phyloP scores from a whole-genome alignment of 2,113 vertebrate genomes.

The Eurypyga helias region DNA sequence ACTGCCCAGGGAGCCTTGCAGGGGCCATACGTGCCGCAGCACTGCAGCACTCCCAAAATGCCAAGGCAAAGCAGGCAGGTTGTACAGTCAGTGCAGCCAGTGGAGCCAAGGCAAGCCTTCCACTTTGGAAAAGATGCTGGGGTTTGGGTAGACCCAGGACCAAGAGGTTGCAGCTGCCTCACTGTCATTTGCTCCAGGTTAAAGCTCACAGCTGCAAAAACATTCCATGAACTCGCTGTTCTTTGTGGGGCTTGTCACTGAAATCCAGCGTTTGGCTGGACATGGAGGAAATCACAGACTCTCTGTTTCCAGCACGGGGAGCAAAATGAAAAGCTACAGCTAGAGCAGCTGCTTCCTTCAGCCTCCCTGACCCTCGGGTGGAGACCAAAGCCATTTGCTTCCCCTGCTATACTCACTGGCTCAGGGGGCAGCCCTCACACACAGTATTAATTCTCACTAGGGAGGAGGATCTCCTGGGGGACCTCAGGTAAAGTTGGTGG shows the following conservation, averaged over 20 bases:
- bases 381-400: neutral
- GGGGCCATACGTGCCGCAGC: neutral
- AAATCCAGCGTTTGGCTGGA: neutral
- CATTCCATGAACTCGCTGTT: neutral
- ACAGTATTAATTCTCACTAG: neutral
- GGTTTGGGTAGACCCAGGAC: neutral
- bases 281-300: neutral
- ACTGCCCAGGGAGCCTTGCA: neutral
- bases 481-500: neutral
- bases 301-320: neutral
- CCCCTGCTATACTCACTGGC: neutral
- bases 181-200: neutral
- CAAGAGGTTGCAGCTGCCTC: neutral
- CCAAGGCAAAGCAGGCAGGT: neutral
- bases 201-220: conserved; percentile 48
- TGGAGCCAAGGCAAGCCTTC: neutral
- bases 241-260: neutral
- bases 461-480: neutral
- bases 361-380: neutral
- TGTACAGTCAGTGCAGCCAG: neutral
- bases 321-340: conserved; percentile 6
- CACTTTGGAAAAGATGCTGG: neutral
- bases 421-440: neutral
- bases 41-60: neutral
- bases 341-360: conserved; percentile 40